These are phyloP conservation scores for Malurus cyaneus DNA, from an alignment of 2,113 vertebrate genomes.

Conservation along the genomic window DNA sequence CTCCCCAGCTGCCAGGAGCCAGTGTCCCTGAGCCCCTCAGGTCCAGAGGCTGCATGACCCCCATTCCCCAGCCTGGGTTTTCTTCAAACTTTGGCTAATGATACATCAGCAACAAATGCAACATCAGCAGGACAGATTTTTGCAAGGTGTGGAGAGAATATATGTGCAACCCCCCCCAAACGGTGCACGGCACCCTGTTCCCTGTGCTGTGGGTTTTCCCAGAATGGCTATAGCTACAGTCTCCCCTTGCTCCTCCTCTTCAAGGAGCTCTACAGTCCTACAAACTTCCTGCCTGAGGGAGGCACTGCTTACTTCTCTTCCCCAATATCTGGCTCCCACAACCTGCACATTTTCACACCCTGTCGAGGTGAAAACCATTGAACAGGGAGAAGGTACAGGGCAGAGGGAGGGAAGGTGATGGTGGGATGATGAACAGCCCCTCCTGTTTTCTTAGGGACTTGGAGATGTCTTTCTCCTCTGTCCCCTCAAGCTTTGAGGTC, in stretches of 20 bases:
- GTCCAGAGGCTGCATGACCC: background rate
- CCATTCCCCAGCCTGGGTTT: fast-evolving
- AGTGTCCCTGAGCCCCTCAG: fast-evolving
- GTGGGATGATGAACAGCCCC: too few species aligned
- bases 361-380: background rate
- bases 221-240: fast-evolving
- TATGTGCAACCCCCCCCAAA: background rate
- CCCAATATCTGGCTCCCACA: fast-evolving
- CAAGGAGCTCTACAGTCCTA: background rate
- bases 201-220: background rate
- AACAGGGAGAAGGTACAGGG: background rate
- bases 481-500: background rate
- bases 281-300: fast-evolving
- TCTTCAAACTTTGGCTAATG: background rate
- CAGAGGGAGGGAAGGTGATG: background rate
- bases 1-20: fast-evolving
- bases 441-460: background rate
- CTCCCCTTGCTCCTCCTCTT: background rate
- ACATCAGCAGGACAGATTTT: background rate
- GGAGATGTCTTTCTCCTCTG: background rate
- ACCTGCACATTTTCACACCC: background rate
- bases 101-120: background rate
- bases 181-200: fast-evolving
- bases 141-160: background rate
- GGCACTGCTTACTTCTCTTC: background rate